Evolutionary conservation across 2,888 invertebrate species (phyloP), one percentile per base, ranked within the genome.

Genomic region (Frankliniella intonsa): DNA sequence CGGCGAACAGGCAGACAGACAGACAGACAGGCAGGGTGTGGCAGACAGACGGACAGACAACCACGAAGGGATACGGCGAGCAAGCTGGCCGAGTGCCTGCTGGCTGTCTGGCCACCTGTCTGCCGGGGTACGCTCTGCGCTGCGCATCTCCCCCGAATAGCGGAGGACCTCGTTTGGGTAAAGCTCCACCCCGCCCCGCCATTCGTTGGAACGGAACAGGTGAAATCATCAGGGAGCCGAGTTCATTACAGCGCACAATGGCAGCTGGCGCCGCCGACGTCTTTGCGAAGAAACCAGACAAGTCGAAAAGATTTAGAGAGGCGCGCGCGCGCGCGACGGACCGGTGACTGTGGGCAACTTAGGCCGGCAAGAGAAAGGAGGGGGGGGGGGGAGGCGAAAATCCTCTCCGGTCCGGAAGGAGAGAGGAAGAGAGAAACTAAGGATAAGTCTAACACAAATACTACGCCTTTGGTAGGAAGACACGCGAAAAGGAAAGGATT

Each of bases 221-320:
- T 38, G 5, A 38, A 38, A 38, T 38, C 38, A 38, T 38, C 38
- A 38, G 38, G 38, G 62, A 0, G 62, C 62, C 17, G 0, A 62
- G 62, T 62, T 62, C 62, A 62, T 62, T 62, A 62, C 62, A 62
- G 62, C 62, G 62, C n/a, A 62, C 62, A 62, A 62, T 62, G 62
- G 62, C 38, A 38, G 38, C 38, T 38, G 38, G 38, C 38, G 5
- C 38, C 38, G 38, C 38, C 38, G 38, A 3, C 38, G 38, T 38
- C 38, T 38, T 38, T 38, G 62, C 55, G 55, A 17, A 62, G 14
- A 62, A 19, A n/a, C 19, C 17, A 62, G 62, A n/a, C 17, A 62
- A 62, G 62, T 62, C 62, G 17, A 17, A 62, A 38, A 14, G 62
- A n/a, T 62, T 62, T 62, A 62, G 14, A 62, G 62, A 7, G 17